Percentiles rank a stretch among this genome's conserved stretches.
Evolutionary conservation across 2,797 vertebrate genomes (phyloP).

Genomic region (Pteronotus mesoamericanus): DNA sequence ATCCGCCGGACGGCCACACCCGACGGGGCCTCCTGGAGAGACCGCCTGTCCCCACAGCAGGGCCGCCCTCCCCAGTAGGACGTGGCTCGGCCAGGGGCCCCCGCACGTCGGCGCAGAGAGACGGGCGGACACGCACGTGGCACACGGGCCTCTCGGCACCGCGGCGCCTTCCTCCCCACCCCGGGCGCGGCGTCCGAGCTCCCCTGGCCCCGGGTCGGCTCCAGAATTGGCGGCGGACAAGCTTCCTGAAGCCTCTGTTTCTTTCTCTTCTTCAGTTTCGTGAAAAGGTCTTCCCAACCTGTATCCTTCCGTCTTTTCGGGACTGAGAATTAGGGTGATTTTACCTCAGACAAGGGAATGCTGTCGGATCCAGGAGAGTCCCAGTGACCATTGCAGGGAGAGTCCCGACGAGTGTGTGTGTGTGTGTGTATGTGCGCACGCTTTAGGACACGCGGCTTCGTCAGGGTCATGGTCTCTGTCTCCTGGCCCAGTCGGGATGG

Average conservation of each 20-base stretch:
- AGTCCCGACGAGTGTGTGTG: neutral
- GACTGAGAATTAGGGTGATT: accelerated
- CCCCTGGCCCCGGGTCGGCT: neutral
- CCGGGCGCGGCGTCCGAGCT: accelerated
- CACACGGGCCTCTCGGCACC: neutral
- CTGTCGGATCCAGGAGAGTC: no score
- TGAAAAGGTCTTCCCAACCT: neutral
- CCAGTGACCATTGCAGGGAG: no score
- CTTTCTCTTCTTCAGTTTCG: neutral
- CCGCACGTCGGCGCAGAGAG: no score
- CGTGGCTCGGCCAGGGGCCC: no score
- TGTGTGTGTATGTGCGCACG: neutral
- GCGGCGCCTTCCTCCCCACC: neutral
- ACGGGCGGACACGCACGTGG: no score
- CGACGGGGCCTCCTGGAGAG: accelerated
- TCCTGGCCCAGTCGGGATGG: neutral
- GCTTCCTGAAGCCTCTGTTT: accelerated
- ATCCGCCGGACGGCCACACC: neutral
- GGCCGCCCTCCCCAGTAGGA: neutral
- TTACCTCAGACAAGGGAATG: accelerated
- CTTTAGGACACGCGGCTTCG: accelerated
- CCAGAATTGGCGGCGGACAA: neutral
- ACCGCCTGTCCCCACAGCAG: neutral
- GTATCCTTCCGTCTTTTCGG: accelerated
- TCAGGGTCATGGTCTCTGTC: accelerated